phyloP scores from a whole-genome alignment of 2,888 invertebrate genomes.

The Anthophora plumipes region DNA sequence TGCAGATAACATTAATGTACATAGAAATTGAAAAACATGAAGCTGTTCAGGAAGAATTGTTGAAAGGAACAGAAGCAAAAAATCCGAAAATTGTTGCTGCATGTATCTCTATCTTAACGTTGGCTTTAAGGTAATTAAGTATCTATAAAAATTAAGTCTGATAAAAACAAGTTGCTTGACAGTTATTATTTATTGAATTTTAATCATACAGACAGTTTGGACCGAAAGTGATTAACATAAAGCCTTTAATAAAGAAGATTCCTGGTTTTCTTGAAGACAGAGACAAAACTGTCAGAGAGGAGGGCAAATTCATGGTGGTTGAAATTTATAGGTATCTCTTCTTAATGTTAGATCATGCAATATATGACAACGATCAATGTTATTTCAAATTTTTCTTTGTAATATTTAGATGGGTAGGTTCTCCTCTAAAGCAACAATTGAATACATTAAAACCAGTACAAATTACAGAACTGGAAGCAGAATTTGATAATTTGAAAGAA shows the following conservation, averaged over 20 bases:
- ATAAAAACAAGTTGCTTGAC: background rate
- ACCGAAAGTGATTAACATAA: slow-evolving; percentile 94
- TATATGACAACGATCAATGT: background rate
- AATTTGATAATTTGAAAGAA: slow-evolving; percentile 91
- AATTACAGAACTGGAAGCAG: slow-evolving; percentile 94
- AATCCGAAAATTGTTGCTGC: slow-evolving; percentile 97
- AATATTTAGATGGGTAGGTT: slow-evolving; percentile 91
- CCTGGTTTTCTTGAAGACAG: slow-evolving; percentile 94
- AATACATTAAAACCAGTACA: slow-evolving; percentile 95
- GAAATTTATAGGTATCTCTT: slow-evolving; percentile 92
- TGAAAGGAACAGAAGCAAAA: slow-evolving; percentile 97
- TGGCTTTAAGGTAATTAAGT: slow-evolving; percentile 88
- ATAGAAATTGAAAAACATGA: slow-evolving; percentile 98
- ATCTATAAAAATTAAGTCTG: background rate
- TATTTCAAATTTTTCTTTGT: background rate
- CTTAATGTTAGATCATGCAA: background rate
- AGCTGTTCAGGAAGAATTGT: slow-evolving; percentile 93
- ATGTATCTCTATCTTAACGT: slow-evolving; percentile 91
- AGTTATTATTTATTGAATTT: background rate
- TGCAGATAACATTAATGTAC: slow-evolving; percentile 96
- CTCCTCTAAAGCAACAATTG: slow-evolving; percentile 93
- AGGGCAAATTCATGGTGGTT: slow-evolving; percentile 95
- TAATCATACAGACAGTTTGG: slow-evolving; percentile 91
- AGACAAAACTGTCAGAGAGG: slow-evolving; percentile 96
- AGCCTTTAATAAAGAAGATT: slow-evolving; percentile 95